These are phyloP conservation scores for Musca domestica DNA, from an alignment of 1,140 invertebrate genomes.

Conservation along the genomic window DNA sequence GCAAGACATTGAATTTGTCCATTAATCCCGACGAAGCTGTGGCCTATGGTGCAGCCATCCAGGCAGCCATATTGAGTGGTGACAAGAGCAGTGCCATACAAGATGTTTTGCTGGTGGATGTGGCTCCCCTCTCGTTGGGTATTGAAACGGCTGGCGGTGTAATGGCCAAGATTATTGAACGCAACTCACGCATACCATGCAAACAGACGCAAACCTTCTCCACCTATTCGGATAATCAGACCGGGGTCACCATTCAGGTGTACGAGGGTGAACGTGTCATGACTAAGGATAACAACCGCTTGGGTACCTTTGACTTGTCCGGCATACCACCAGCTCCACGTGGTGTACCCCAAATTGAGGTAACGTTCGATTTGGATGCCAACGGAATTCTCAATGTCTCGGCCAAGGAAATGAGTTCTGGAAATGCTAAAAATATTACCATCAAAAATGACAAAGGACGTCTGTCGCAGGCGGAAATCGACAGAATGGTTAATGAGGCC, in stretches of 20 bases:
- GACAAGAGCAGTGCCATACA: constrained; percentile 60
- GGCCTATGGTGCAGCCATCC: constrained; percentile 70
- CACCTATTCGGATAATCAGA: constrained; percentile 70
- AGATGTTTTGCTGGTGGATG: constrained; percentile 59
- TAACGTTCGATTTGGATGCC: constrained; percentile 67
- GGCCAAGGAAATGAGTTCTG: constrained; percentile 58
- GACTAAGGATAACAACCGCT: constrained; percentile 71
- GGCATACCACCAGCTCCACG: constrained; percentile 81
- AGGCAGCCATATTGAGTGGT: constrained; percentile 74
- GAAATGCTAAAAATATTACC: constrained; percentile 69
- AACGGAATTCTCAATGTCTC: constrained; percentile 72
- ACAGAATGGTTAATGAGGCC: constrained; percentile 54
- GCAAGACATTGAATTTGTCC: constrained; percentile 67
- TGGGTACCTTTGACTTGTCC: constrained; percentile 74
- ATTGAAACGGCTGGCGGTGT: constrained; percentile 62
- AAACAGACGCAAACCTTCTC: constrained; percentile 65
- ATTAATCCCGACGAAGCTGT: constrained; percentile 82
- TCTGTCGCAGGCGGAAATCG: constrained; percentile 76
- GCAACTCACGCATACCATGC: constrained; percentile 64
- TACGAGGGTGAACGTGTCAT: constrained; percentile 69
- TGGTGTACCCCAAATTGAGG: constrained; percentile 75
- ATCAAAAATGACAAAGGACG: constrained; percentile 84
- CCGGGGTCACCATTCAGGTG: constrained; percentile 65
- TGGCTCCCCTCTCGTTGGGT: constrained; percentile 60
- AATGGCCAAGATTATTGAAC: constrained; percentile 65